These are phyloP conservation scores for Bryconaethiops microstoma DNA, from an alignment of 2,797 vertebrate genomes.

Conservation along the genomic window DNA sequence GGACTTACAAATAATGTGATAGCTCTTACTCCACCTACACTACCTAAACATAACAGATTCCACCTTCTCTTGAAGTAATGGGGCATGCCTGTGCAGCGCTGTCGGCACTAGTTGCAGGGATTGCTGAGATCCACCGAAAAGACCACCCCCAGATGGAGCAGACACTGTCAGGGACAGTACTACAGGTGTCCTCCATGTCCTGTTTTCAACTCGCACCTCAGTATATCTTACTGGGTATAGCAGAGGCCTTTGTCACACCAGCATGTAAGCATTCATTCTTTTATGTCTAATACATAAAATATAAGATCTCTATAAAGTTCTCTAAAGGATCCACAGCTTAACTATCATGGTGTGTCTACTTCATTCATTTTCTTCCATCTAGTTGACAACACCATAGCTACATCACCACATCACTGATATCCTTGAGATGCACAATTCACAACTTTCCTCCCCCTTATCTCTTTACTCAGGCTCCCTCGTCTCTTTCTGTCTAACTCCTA, in stretches of 20 bases:
- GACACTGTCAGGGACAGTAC: constrained; percentile 80
- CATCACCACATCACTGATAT: neutral
- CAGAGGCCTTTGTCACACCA: constrained; percentile 89
- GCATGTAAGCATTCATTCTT: constrained; percentile 80
- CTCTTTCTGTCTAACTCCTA: constrained; percentile 82
- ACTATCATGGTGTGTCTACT: neutral
- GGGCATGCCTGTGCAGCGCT: constrained; percentile 84
- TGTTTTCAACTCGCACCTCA: constrained; percentile 87
- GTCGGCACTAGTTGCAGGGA: constrained; percentile 82
- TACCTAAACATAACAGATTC: constrained; percentile 5
- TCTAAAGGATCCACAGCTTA: neutral
- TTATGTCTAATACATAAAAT: neutral
- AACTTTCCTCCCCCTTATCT: constrained; percentile 19
- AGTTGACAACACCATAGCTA: neutral
- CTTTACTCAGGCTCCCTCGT: constrained; percentile 80
- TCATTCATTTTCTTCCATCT: neutral
- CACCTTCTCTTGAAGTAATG: constrained; percentile 75
- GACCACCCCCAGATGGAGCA: constrained; percentile 82
- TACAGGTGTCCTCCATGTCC: constrained; percentile 88
- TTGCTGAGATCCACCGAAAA: constrained; percentile 87
- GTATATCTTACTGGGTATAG: constrained; percentile 89
- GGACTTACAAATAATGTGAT: constrained; percentile 52
- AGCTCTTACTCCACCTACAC: neutral
- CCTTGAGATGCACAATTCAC: neutral
- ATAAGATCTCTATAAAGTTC: no score